Percentiles rank a stretch among this genome's conserved stretches.
These are phyloP conservation scores for Callipepla californica DNA, from an alignment of 2,113 vertebrate species.

Conservation along the genomic window DNA sequence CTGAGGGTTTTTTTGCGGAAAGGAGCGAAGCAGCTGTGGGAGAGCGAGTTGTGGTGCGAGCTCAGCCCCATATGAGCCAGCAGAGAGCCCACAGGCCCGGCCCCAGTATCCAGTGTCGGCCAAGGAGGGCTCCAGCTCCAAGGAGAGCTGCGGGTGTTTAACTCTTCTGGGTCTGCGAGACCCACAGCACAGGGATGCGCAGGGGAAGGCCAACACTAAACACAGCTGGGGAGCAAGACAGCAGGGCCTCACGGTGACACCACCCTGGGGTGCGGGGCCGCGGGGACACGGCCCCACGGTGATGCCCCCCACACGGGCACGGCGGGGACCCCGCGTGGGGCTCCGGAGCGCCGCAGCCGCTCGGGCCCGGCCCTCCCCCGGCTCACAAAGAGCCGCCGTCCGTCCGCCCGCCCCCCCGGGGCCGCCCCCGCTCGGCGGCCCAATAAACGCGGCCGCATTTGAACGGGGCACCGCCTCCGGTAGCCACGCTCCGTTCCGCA, in stretches of 20 bases:
- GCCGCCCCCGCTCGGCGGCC: background rate
- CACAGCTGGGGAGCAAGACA: background rate
- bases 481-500: background rate
- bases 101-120: too few relatives aligned
- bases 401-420: background rate
- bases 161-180: background rate
- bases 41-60: background rate
- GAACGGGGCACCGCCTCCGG: background rate
- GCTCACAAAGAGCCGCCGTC: slow-evolving; percentile 17
- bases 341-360: too few relatives aligned
- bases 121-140: background rate
- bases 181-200: too few relatives aligned
- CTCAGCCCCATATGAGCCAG: background rate
- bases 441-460: slow-evolving; percentile 48
- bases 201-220: background rate
- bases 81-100: background rate
- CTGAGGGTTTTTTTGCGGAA: rapidly evolving
- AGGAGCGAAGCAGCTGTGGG: background rate
- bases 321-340: too few relatives aligned
- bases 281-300: too few relatives aligned
- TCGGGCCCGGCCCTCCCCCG: background rate
- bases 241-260: background rate
- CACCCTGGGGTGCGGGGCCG: too few relatives aligned
- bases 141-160: background rate
- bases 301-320: too few relatives aligned